Percentiles rank a stretch among this genome's conserved stretches.
Evolutionary conservation across 2,113 vertebrate genomes (phyloP).

Genomic region (Tupaia chinensis): DNA sequence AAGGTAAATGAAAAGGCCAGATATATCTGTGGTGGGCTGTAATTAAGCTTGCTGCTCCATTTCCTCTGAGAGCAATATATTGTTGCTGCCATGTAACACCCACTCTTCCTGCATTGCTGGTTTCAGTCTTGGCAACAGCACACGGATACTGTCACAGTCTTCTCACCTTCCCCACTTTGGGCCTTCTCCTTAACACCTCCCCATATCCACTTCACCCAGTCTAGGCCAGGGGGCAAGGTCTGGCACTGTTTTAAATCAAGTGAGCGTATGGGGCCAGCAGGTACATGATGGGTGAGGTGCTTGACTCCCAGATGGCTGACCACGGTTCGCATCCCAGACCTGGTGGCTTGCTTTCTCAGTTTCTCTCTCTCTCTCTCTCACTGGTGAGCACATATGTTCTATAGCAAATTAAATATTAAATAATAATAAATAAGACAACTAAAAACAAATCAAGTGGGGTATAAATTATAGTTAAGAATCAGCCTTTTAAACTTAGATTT

Average conservation of each 20-base stretch:
- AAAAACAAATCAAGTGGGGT: not conserved
- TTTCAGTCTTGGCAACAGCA: not conserved
- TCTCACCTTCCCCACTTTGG: not conserved
- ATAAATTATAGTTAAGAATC: constrained; percentile 1
- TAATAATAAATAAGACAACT: too few species aligned
- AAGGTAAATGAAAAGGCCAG: not conserved
- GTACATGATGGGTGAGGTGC: too few species aligned
- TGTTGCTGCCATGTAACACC: not conserved
- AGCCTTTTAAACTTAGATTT: not conserved
- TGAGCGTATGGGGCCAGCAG: too few species aligned
- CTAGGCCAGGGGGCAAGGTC: not conserved
- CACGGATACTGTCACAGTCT: not conserved
- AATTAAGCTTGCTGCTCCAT: not conserved
- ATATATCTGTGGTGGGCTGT: not conserved
- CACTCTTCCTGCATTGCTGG: not conserved
- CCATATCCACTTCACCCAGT: not conserved
- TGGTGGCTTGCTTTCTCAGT: too few species aligned
- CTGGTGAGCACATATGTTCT: too few species aligned
- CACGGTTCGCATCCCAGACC: too few species aligned
- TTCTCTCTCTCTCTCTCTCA: too few species aligned
- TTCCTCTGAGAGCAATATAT: not conserved
- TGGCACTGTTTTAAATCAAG: not conserved
- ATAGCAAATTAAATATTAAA: too few species aligned
- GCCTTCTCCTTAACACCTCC: too few species aligned
- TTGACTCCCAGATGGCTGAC: too few species aligned